These are phyloP conservation scores for Columba livia DNA, from an alignment of 2,113 vertebrate genomes.

Conservation along the genomic window DNA sequence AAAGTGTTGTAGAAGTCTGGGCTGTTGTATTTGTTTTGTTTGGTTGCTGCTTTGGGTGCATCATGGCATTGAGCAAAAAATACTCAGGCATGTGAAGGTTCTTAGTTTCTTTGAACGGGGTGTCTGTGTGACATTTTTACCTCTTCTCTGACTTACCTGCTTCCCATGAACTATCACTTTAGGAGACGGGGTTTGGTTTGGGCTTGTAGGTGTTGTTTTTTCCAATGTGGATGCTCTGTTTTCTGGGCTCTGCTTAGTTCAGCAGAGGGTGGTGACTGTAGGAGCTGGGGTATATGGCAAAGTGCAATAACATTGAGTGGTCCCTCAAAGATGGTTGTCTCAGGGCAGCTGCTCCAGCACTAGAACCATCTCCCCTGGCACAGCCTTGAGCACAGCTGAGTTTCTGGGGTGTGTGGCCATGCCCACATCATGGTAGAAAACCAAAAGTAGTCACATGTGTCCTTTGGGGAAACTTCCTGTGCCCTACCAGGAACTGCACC, in stretches of 20 bases:
- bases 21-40: neutral
- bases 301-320: neutral
- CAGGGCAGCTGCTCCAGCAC: neutral
- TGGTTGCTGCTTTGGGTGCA: neutral
- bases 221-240: fast-evolving
- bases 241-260: neutral
- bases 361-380: neutral
- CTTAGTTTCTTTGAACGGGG: neutral
- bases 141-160: neutral
- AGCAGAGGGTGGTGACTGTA: fast-evolving
- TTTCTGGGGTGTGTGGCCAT: neutral
- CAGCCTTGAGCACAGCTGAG: neutral
- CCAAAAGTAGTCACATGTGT: neutral
- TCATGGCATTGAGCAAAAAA: neutral
- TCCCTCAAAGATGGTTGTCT: neutral
- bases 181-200: neutral
- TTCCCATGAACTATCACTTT: fast-evolving
- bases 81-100: neutral
- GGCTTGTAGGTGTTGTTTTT: neutral
- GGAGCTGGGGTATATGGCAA: fast-evolving
- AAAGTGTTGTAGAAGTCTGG: neutral
- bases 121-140: neutral
- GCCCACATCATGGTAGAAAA: neutral
- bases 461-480: neutral
- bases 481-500: neutral